A percentile compares a stretch with the other conserved stretches of the same genome.
These are phyloP conservation scores for Formicarius rufipectus DNA, from an alignment of 2,113 vertebrate genomes.

Conservation along the genomic window DNA sequence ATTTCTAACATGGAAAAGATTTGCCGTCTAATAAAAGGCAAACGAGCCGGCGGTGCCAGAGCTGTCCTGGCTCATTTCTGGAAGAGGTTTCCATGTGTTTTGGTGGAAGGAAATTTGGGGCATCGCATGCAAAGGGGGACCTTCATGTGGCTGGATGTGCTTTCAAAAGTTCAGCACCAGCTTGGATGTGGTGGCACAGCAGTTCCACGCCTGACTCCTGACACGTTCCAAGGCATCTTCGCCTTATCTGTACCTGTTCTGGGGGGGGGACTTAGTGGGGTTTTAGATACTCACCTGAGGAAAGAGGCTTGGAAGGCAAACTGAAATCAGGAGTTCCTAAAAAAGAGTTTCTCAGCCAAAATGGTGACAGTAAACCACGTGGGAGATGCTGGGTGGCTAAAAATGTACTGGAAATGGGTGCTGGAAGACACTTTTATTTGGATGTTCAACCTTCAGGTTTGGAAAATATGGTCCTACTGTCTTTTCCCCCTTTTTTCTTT, in stretches of 20 bases:
- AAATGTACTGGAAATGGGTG: neutral
- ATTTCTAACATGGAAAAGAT: neutral
- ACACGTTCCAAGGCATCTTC: neutral
- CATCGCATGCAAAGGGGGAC: fast-evolving
- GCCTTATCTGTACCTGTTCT: neutral
- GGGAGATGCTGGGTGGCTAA: neutral
- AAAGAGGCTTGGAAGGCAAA: neutral
- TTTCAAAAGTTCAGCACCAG: neutral
- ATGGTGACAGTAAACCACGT: neutral
- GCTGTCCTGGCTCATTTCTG: neutral
- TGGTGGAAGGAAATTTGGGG: neutral
- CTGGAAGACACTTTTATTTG: neutral
- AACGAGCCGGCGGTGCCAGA: neutral
- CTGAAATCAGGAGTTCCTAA: neutral
- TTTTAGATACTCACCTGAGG: neutral
- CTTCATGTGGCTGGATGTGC: fast-evolving
- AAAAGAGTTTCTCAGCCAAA: neutral
- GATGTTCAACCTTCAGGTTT: fast-evolving
- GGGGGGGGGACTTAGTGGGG: fast-evolving
- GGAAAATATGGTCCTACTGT: neutral
- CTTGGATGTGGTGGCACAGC: neutral
- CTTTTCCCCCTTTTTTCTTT: neutral
- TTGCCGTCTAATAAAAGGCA: neutral
- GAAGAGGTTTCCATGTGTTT: neutral
- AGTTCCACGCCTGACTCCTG: neutral